Percentiles rank a stretch among this genome's conserved stretches.
Evolutionary conservation across 1,140 invertebrate species (phyloP).

Genomic region (Zaprionus camerounensis): DNA sequence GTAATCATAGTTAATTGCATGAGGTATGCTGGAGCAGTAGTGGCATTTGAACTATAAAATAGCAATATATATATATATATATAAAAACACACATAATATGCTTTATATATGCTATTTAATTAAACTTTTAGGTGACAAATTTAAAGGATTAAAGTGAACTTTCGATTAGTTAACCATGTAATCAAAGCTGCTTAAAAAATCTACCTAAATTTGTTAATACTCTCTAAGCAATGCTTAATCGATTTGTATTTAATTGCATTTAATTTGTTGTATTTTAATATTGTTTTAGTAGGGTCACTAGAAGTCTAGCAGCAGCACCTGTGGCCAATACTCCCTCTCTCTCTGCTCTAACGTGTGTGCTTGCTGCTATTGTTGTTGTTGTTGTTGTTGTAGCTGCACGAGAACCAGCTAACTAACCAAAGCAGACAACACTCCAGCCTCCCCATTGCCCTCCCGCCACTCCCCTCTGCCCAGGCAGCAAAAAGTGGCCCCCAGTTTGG

Average conservation of each 20-base stretch:
- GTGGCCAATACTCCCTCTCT: slow-evolving; percentile 1
- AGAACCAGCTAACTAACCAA: slow-evolving; percentile 40
- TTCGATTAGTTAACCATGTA: not conserved
- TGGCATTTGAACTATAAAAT: too few species aligned
- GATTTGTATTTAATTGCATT: not conserved
- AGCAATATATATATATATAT: too few species aligned
- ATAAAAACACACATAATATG: too few species aligned
- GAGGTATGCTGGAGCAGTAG: not conserved
- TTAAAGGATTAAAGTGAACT: not conserved
- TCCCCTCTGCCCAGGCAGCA: slow-evolving; percentile 4
- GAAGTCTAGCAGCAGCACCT: not conserved
- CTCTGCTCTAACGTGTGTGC: slow-evolving; percentile 10
- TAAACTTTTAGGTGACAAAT: not conserved
- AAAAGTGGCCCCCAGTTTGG: slow-evolving; percentile 37
- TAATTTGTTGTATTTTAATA: not conserved
- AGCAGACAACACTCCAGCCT: slow-evolving; percentile 40
- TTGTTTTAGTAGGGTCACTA: not conserved
- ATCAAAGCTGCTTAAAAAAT: not conserved
- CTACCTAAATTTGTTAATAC: not conserved
- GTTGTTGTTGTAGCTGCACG: slow-evolving; percentile 18
- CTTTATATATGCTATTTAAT: too few species aligned
- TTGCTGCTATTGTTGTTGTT: slow-evolving; percentile 8
- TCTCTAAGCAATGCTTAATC: not conserved
- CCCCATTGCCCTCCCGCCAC: not conserved
- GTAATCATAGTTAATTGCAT: not conserved